Base-by-base conservation (phyloP, 2,113 vertebrate species). In the Paracanthobrama guichenoti region DNA sequence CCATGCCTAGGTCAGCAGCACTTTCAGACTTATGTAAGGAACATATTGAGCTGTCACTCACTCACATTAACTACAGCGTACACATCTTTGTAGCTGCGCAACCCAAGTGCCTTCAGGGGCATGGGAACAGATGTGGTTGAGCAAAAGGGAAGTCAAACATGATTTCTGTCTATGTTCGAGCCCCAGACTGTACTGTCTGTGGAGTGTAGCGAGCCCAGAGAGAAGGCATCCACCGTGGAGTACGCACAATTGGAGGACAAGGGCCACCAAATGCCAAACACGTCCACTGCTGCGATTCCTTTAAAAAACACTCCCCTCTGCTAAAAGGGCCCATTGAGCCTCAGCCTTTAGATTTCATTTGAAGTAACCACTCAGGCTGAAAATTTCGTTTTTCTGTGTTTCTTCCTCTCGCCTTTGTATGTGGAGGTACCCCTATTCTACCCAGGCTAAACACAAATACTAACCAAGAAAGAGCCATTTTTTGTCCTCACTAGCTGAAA, bases 261-360 rank as follows among this genome's bases (percentile, higher is more conserved):
- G 91, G 84, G 91, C 87, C 89, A 82, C 88, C 88, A 87, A 89
- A 93, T 94, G 93, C 93, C 91, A 93, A 93, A 94, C 93, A 93
- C 92, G 93, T 94, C 90, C 93, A 93, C 93, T 92, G 91, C 93
- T 94, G 93, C 89, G 91, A 91, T 93, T 80, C 89, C 87, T 87
- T 90, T 90, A 89, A 91, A 91, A 93, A 90, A 84, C 50, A 71
- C 81, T 79, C 48, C 11, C 72, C 64, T 74, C 75, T 67, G 35
- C 87, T 83, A 86, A 87, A 86, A 87, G 81, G 76, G 78, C 84
- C 87, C 84, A 89, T 91, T 92, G 90, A 92, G 84, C 85, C 89
- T 89, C 53, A 48, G 89, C 82, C 89, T 92, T 93, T 90, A 87
- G 87, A 91, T 93, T 93, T 90, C 86, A 89, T 91, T 93, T 87